Evolutionary conservation across 1,140 invertebrate genomes (phyloP).

Genomic region (Camponotus vicinus): DNA sequence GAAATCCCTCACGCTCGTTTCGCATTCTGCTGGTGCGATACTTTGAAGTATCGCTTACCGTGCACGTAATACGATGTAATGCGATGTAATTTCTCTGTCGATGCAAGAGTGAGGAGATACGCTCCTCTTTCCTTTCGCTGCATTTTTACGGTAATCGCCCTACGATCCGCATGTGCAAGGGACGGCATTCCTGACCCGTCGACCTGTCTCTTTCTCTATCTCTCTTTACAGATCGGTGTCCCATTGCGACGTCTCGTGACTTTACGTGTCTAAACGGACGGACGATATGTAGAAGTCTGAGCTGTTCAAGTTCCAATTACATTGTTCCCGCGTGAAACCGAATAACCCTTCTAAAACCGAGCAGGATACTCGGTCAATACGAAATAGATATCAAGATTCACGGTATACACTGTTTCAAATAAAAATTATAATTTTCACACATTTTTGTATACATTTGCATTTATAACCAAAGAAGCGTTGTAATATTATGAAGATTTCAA

Average conservation of each 20-base stretch:
- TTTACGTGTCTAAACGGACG: slow-evolving; percentile 30
- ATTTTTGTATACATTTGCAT: not conserved
- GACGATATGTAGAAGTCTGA: not conserved
- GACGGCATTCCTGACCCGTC: slow-evolving; percentile 41
- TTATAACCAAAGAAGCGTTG: not conserved
- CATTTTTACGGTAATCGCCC: slow-evolving; percentile 69
- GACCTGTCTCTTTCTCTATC: slow-evolving; percentile 25
- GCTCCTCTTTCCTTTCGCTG: slow-evolving; percentile 49
- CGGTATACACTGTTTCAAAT: not conserved
- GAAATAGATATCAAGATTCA: not conserved
- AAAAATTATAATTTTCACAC: not conserved
- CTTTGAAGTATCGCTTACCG: slow-evolving; percentile 65
- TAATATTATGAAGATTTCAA: not conserved
- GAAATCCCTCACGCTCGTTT: slow-evolving; percentile 43
- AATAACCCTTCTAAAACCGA: slow-evolving; percentile 1
- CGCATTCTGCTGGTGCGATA: slow-evolving; percentile 37
- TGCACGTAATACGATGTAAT: slow-evolving; percentile 67
- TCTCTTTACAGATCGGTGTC: slow-evolving; percentile 45
- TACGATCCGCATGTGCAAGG: slow-evolving; percentile 18
- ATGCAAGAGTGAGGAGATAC: not conserved
- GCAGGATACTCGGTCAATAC: not conserved
- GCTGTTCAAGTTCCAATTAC: slow-evolving; percentile 55
- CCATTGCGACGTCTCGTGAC: slow-evolving; percentile 62
- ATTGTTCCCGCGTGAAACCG: slow-evolving; percentile 14
- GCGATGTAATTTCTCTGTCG: slow-evolving; percentile 69